Evolutionary conservation across 2,113 vertebrate species (phyloP).

Genomic region (Pedetes capensis): DNA sequence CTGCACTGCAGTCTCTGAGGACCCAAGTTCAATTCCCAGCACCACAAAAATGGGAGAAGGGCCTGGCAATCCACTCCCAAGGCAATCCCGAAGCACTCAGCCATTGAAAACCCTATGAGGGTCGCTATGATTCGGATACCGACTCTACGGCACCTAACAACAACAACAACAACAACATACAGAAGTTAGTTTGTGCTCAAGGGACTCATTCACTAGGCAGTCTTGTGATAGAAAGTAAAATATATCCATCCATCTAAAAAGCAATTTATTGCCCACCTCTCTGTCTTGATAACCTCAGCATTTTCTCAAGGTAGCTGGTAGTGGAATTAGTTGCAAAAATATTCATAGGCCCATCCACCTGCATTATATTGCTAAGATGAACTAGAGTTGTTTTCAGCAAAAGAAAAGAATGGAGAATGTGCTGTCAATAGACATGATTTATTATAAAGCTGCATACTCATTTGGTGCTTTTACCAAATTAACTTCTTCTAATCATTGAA

Average conservation of each 20-base stretch:
- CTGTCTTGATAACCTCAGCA: conserved; percentile 43
- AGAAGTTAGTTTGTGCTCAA: conserved; percentile 8
- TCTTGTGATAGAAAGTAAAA: conserved; percentile 47
- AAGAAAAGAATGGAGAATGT: neutral
- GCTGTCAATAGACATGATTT: neutral
- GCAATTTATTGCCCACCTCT: conserved; percentile 34
- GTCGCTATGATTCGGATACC: too few species aligned
- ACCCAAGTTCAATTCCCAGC: too few species aligned
- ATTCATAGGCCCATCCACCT: neutral
- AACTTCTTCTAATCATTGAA: neutral
- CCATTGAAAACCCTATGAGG: too few species aligned
- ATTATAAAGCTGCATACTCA: neutral
- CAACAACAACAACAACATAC: conserved; percentile 32
- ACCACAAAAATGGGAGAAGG: too few species aligned
- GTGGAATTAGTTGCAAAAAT: conserved; percentile 1
- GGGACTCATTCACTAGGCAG: conserved; percentile 52
- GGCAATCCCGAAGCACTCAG: too few species aligned
- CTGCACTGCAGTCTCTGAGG: too few species aligned
- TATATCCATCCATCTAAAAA: conserved; percentile 26
- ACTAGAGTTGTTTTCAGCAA: neutral
- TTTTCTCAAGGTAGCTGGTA: conserved; percentile 46
- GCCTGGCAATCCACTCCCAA: too few species aligned
- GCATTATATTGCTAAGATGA: neutral
- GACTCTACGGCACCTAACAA: too few species aligned
- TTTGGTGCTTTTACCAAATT: conserved; percentile 27